Conservation (phyloP, 2,888 invertebrate genomes). For the Sphecodes monilicornis region DNA sequence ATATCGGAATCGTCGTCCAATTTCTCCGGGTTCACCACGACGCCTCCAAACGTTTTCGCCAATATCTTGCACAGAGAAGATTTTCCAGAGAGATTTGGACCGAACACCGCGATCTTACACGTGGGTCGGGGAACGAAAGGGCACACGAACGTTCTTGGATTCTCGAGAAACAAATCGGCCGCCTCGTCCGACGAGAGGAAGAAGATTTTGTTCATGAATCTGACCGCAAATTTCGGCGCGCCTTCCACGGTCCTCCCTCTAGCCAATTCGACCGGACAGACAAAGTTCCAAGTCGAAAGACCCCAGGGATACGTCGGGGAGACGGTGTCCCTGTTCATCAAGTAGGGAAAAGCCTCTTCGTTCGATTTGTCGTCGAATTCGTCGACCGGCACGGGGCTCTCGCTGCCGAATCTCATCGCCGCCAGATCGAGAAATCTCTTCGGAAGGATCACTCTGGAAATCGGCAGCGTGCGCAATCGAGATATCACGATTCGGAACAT, state of each 20-base stretch:
- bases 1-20: slow-evolving; percentile 83
- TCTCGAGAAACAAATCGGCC: slow-evolving; percentile 86
- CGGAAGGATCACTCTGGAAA: slow-evolving; percentile 53
- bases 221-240: slow-evolving; percentile 86
- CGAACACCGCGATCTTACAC: slow-evolving; percentile 87
- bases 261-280: slow-evolving; percentile 88
- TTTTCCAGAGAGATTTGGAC: slow-evolving; percentile 87
- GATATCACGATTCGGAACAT: slow-evolving; percentile 84
- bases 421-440: slow-evolving; percentile 19
- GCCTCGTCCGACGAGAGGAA: slow-evolving; percentile 86
- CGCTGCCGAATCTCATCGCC: slow-evolving; percentile 24
- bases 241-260: slow-evolving; percentile 86
- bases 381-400: slow-evolving; percentile 47
- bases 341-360: slow-evolving; percentile 79
- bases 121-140: slow-evolving; percentile 86
- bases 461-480: slow-evolving; percentile 45
- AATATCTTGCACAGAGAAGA: slow-evolving; percentile 86
- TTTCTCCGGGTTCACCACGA: slow-evolving; percentile 84
- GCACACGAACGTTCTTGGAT: slow-evolving; percentile 87
- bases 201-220: slow-evolving; percentile 88
- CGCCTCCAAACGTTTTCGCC: slow-evolving; percentile 85
- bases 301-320: slow-evolving; percentile 83
- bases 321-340: slow-evolving; percentile 76
- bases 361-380: slow-evolving; percentile 70
- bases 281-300: slow-evolving; percentile 87